Evolutionary conservation across 2,797 vertebrate genomes (phyloP), one percentile per base, ranked within the genome.

Genomic region (Hozukius guyotensis): DNA sequence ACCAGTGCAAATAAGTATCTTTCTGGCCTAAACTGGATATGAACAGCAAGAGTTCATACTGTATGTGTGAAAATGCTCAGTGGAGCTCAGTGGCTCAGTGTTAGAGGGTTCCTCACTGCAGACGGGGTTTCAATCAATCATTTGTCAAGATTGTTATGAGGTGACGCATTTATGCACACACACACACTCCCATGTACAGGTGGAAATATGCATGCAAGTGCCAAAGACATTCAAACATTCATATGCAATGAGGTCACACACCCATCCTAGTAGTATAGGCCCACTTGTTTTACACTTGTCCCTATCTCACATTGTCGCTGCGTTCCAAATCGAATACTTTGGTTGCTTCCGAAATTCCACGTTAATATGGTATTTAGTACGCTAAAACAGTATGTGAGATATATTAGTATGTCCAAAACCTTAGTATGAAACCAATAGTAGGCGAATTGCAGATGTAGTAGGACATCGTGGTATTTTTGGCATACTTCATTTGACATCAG

Each of bases 111-210:
- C 29, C 74, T 60, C 6, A 4, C 67, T 76, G 10, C 31, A 49
- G 76, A 34, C 70, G 56, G 27, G 12, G 32, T 75, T 90, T 78
- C 78, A 85, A 29, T 67, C 56, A 80, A 7, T 74, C 38, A 36
- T 27, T n/a, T 60, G 22, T 61, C 31, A 62, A n/a, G 6, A 24
- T 73, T 74, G 29, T 71, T 25, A 22, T 67, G 52, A 34, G 55
- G 38, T 57, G 34, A 68, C 12, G 6, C 27, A 24, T 32, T 36
- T 16, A 71, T 16, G 68, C 32, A 2, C 4, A 16, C 6, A 14
- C 10, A 68, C 18, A 49, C 27, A 62, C 31, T 49, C 22, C 10
- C 14, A 56, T 25, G 25, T 32, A 22, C 27, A 34, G 55, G 20
- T 32, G 1, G 4, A 74, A 60, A 49, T 25, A 73, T 46, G 27